Conservation (phyloP, 2,113 vertebrate genomes). For the western clawed frog (Xenopus tropicalis) region UCB_Xtro_10.0 CM004447.2:10737501-10738000, state of each 20-base stretch:
- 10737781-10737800: no score
- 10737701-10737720: conserved; percentile 96
- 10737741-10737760: conserved; percentile 31
- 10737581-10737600: conserved; percentile 76
- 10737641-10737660: conserved; percentile 77
- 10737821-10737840: no score
- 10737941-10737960: no score
- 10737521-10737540: conserved; percentile 46
- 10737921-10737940: no score
- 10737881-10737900: no score
- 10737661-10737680: conserved; percentile 79
- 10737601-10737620: conserved; percentile 91
- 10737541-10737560: conserved; percentile 30
- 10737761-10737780: no score
- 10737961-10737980: no score
- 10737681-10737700: conserved; percentile 97
- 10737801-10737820: no score
- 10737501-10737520: conserved; percentile 11
- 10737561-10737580: conserved; percentile 42
- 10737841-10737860: no score
- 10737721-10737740: conserved; percentile 97
- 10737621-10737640: conserved; percentile 82
- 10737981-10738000: no score
- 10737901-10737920: no score
- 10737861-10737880: no score